Evolutionary conservation across 2,113 vertebrate species (phyloP), one percentile per base, ranked within the genome.

Genomic region (Myiagra hebetior): DNA sequence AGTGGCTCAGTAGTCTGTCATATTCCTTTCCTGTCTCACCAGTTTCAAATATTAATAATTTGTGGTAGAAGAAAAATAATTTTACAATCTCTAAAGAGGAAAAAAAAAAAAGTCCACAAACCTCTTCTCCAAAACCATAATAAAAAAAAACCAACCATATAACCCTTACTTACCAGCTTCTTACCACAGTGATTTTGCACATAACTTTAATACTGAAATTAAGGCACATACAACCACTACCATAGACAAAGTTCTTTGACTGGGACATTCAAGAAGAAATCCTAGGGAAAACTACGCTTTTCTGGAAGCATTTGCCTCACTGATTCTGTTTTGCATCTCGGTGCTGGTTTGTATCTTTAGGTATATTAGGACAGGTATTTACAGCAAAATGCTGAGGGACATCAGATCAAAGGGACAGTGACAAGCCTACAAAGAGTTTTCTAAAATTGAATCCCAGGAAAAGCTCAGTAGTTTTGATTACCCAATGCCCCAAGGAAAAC

Each of bases 61-160:
- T 2, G 6, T 28, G 15, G 19, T 49, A 84, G 47, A 95, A 39
- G 8, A 53, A 37, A 57, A 60, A 65, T 13, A 52, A 12, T 46
- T 6, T 30, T 57, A 23, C 8, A 26, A 9, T 39, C 14, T 13
- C 16, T 19, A 49, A 23, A 44, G 11, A 56, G 6, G 5, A 4
- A 8, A 17, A 39, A 64, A 39, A 64, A 30, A 76, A 39, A 67
- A 50, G 18, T 26, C 22, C 20, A 24, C 33, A 75, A 82, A 39
- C 2, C 14, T 28, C 17, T 49, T 67, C 16, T 57, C 11, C 28
- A 59, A 73, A 68, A 3, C 21, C 3, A 52, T 16, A 3, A 52
- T 16, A 3, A 44, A 49, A 77, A 17, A 3, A 3, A 1, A 3
- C 0, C 2, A 2, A 17, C 37, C 11, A 12, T 6, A 59, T 41